Conservation (phyloP, 30 jellyfish, hydroid and myxozoan species). For the Phacellophora camtschatica region DNA sequence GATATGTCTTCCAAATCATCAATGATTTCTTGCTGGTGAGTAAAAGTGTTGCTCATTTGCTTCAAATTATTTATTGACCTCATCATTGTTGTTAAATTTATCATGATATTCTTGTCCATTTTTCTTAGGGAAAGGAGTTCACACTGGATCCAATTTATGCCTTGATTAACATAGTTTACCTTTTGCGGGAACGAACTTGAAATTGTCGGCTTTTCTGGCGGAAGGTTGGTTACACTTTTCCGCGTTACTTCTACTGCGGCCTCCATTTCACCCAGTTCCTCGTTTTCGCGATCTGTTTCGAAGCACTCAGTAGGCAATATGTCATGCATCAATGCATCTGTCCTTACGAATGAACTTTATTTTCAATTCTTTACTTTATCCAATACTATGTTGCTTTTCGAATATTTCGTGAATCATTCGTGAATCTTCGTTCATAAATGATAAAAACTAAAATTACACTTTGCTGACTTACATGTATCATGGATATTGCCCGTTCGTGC, state of each 20-base stretch:
- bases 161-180: background rate
- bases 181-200: constrained; percentile 1
- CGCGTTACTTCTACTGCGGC: background rate
- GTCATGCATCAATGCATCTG: too few species aligned
- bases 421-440: too few species aligned
- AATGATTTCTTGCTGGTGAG: constrained; percentile 35
- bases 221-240: too few species aligned
- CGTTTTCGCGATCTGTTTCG: too few species aligned
- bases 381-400: too few species aligned
- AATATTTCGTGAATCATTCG: too few species aligned
- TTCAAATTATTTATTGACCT: background rate
- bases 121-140: constrained; percentile 11
- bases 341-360: too few species aligned
- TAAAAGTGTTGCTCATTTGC: constrained; percentile 2
- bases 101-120: background rate
- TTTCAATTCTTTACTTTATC: too few species aligned
- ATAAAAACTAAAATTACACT: too few species aligned
- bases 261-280: background rate
- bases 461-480: too few species aligned
- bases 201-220: background rate
- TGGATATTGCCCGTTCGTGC: too few species aligned
- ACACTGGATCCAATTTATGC: constrained; percentile 5
- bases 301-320: too few species aligned
- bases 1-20: constrained; percentile 37
- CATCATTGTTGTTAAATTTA: background rate